Evolutionary conservation across 2,888 invertebrate genomes (phyloP), one percentile per base, ranked within the genome.

Genomic region (Zeuzera pyrina): DNA sequence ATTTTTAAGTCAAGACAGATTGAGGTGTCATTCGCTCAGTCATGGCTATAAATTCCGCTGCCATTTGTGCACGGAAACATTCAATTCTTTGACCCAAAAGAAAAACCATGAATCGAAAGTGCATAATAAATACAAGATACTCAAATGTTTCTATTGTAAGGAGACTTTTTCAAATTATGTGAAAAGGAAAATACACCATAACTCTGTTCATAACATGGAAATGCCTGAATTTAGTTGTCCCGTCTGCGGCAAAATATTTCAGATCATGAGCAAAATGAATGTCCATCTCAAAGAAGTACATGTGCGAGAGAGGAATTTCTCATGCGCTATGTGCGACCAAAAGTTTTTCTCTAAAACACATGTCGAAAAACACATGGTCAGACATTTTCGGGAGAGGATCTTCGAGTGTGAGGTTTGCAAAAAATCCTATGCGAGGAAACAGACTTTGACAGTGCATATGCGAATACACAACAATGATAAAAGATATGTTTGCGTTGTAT

Each of bases 331-430:
- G 37, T 86, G 86, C 35, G 85, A 79, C 0, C 74, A 74, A 22
- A 72, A 65, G 33, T 86, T 86, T 41, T 86, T 84, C 31, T 84
- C 84, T 0, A 72, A 63, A 2, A 76, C 78, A 0, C 83, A 79
- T 25, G 67, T 86, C 0, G 74, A 79, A 15, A 79, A 83, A 13
- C 86, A 86, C 31, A 83, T 85, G 77, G 45, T 84, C 1, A 81
- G 73, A 15, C 86, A 86, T 47, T 66, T 66, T 0, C 85, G 85
- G 0, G 81, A 81, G 14, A 68, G 70, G 21, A 61, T 72, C 1
- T 71, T 79, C 13, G 63, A 72, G 14, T 86, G 86, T 29, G 69
- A 66, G 0, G 42, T 84, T 0, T 86, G 87, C 28, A 67, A 69
- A 29, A 85, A 85, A 44, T 62, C 83, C 0, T 86, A 85, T 33